phyloP scores from a whole-genome alignment of 2,113 vertebrate genomes.

The Parus major region DNA sequence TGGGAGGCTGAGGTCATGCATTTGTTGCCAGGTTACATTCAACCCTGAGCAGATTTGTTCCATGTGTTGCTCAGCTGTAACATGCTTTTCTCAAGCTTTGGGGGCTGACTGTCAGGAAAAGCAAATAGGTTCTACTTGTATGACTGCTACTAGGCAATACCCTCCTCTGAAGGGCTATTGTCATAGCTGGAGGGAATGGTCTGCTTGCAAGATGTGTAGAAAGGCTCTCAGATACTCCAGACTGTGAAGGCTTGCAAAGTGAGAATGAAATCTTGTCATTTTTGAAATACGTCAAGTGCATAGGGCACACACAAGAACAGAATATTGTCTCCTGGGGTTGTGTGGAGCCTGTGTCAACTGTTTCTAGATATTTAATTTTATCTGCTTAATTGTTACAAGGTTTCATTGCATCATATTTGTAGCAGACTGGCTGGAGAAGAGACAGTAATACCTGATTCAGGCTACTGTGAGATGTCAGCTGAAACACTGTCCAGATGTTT shows the following conservation, averaged over 20 bases:
- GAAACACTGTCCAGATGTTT: neutral
- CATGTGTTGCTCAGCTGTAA: neutral
- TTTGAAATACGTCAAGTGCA: neutral
- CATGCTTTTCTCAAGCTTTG: neutral
- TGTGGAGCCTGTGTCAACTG: neutral
- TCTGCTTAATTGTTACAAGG: neutral
- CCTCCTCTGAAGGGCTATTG: neutral
- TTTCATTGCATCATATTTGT: neutral
- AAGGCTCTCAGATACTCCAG: neutral
- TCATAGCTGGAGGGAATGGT: neutral
- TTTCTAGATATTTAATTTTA: neutral
- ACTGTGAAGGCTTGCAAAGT: neutral
- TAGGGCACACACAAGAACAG: too few relatives aligned
- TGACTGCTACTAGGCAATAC: neutral
- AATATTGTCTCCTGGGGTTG: neutral
- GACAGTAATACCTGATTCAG: neutral
- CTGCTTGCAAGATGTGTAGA: neutral
- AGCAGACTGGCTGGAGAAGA: neutral
- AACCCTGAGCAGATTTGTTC: neutral
- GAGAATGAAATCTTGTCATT: neutral
- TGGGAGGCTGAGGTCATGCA: neutral
- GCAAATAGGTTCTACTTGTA: neutral
- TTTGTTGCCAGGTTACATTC: neutral
- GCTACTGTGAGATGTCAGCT: neutral
- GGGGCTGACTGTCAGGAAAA: neutral